These are phyloP conservation scores for Sceliomorpha sp. DNA, from an alignment of 2,888 invertebrate species.

Conservation along the genomic window DNA sequence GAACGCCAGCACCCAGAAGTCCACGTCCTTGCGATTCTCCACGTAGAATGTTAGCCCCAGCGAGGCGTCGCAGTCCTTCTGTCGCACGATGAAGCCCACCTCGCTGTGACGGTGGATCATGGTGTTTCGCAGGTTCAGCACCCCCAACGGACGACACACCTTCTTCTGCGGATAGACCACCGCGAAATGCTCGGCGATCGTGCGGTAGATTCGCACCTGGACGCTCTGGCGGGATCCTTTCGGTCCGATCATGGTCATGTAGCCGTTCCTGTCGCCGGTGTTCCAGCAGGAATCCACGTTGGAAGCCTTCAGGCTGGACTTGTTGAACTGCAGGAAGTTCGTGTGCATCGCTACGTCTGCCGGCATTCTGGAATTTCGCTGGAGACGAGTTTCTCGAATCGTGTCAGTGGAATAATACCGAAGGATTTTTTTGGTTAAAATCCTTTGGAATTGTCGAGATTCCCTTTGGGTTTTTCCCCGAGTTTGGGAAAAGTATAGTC, in stretches of 20 bases:
- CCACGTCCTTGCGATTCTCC: slow-evolving; percentile 83
- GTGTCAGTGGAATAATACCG: not conserved
- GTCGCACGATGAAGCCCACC: slow-evolving; percentile 83
- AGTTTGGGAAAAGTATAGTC: no score
- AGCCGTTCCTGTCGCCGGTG: slow-evolving; percentile 85
- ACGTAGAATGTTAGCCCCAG: slow-evolving; percentile 83
- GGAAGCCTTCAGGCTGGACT: slow-evolving; percentile 67
- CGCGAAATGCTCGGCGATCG: slow-evolving; percentile 85
- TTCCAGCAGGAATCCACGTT: slow-evolving; percentile 81
- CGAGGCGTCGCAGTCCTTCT: slow-evolving; percentile 85
- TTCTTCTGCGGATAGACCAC: slow-evolving; percentile 85
- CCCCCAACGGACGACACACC: slow-evolving; percentile 83
- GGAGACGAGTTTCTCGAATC: slow-evolving; percentile 2
- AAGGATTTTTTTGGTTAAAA: no score
- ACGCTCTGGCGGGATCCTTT: slow-evolving; percentile 84
- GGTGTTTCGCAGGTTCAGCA: slow-evolving; percentile 84
- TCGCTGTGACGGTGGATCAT: slow-evolving; percentile 82
- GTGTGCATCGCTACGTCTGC: slow-evolving; percentile 78
- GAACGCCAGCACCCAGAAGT: slow-evolving; percentile 84
- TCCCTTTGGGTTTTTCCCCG: no score
- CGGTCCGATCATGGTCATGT: slow-evolving; percentile 83
- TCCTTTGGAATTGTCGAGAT: no score
- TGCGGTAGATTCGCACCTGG: slow-evolving; percentile 84
- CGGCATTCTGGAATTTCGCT: slow-evolving; percentile 71
- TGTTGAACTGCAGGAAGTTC: slow-evolving; percentile 72